Base-by-base conservation (phyloP, 2,888 invertebrate genomes). In the Dolichomitus sp. region DNA sequence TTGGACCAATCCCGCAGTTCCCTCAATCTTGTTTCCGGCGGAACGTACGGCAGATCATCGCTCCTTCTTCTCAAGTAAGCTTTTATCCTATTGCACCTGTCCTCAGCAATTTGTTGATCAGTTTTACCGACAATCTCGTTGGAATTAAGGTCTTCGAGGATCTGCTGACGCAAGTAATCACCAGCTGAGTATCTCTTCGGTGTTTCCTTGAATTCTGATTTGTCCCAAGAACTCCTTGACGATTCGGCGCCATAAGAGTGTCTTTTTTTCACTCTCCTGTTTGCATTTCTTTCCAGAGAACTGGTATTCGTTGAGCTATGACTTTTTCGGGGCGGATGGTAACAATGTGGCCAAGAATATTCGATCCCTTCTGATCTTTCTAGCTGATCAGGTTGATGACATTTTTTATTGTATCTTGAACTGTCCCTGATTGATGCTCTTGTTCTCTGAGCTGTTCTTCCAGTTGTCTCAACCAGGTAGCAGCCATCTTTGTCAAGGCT, bases 401-500 rank as follows among this genome's bases (percentile, higher is more conserved):
- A 92, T 54, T 90, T 89, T 45, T 92, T 88, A 84, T 89, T 82
- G 1, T 85, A 76, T 59, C 81, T 88, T 11, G 92, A 81, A 40
- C 91, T 90, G 1, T 91, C 89, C 0, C 88, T 88, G 48, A 92
- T 92, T 5, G 92, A 89, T 7, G 93, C 93, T 23, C 91, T 89
- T 7, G 92, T 92, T 37, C 90, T 85, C 63, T 93, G 93, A 0
- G 93, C 93, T 0, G 90, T 91, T 68, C 89, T 86, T 1, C 91
- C 92, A 9, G 85, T 91, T 1, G 92, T 92, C 74, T 93, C 93
- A 0, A 93, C 91, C 72, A 93, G 74, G 0, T 91, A 77, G 0
- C 90, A 87, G 4, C 92, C 93, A 63, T 92, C 89, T 65, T 90
- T 90, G 84, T 92, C 91, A 65, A 93, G 74, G 45, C 91, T 84